Percentiles rank a stretch among this genome's conserved stretches.
These are phyloP conservation scores for Triops cancriformis DNA, from an alignment of 1,140 invertebrate species.

Conservation along the genomic window DNA sequence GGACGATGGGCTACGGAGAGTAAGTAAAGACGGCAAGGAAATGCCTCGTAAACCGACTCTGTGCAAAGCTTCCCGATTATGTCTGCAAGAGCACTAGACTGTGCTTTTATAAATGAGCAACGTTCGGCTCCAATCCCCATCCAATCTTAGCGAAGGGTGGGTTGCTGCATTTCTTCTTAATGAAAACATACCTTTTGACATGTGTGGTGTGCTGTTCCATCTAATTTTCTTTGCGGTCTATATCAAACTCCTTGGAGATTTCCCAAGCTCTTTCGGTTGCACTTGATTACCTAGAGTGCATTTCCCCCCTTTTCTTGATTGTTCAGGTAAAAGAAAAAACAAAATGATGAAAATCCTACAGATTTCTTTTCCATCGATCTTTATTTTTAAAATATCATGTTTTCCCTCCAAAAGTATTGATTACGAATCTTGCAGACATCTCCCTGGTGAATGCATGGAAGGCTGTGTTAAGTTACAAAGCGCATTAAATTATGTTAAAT, in stretches of 20 bases:
- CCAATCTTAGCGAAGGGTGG: background rate
- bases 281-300: background rate
- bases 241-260: background rate
- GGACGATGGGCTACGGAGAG: background rate
- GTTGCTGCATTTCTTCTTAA: background rate
- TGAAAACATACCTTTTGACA: background rate
- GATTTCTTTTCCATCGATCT: background rate
- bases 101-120: background rate
- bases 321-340: background rate
- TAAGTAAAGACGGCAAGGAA: background rate
- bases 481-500: too few relatives aligned
- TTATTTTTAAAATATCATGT: background rate
- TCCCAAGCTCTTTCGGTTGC: background rate
- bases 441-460: too few relatives aligned
- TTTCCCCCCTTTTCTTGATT: background rate
- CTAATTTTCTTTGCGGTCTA: constrained; percentile 5
- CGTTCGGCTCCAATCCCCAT: background rate
- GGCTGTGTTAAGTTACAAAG: too few relatives aligned
- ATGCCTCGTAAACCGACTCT: background rate
- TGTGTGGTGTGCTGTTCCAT: background rate
- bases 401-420: too few relatives aligned
- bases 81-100: background rate
- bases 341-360: background rate
- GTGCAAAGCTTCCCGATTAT: background rate
- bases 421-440: too few relatives aligned